Conservation (phyloP, 2,888 invertebrate species). For the Macaria notata region DNA sequence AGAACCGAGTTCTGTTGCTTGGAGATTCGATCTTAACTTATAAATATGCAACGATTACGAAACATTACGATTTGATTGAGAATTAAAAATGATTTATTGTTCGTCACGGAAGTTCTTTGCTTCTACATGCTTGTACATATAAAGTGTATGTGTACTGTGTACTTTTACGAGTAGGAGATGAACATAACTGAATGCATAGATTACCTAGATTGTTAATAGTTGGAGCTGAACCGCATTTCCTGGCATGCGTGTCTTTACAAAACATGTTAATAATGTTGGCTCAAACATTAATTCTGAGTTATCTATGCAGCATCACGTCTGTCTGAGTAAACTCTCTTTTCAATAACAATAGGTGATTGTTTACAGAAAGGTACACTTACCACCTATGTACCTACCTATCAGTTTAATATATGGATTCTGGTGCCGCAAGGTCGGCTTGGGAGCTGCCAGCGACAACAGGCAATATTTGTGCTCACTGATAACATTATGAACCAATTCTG, state of each 20-base stretch:
- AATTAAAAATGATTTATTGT: too few relatives aligned
- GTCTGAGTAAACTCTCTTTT: conserved; percentile 44
- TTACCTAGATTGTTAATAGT: too few relatives aligned
- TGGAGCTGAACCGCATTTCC: not conserved
- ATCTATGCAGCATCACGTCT: conserved; percentile 20
- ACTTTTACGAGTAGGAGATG: too few relatives aligned
- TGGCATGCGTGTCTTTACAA: conserved; percentile 15
- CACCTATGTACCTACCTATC: conserved; percentile 46
- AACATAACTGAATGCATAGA: too few relatives aligned
- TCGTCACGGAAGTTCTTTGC: too few relatives aligned
- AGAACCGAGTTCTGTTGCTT: too few relatives aligned
- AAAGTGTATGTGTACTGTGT: too few relatives aligned
- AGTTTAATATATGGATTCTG: conserved; percentile 59
- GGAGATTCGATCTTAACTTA: too few relatives aligned
- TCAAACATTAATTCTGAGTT: conserved; percentile 4
- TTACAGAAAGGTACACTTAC: conserved; percentile 45
- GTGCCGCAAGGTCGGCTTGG: conserved; percentile 61
- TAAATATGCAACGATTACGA: too few relatives aligned
- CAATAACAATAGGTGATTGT: conserved; percentile 52
- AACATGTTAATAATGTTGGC: conserved; percentile 11
- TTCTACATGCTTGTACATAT: too few relatives aligned
- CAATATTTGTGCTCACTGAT: conserved; percentile 74
- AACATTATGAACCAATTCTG: conserved; percentile 78
- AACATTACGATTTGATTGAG: too few relatives aligned
- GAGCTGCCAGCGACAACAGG: conserved; percentile 66